These are phyloP conservation scores for Chloropsis cyanopogon DNA, from an alignment of 2,113 vertebrate genomes.

Conservation along the genomic window DNA sequence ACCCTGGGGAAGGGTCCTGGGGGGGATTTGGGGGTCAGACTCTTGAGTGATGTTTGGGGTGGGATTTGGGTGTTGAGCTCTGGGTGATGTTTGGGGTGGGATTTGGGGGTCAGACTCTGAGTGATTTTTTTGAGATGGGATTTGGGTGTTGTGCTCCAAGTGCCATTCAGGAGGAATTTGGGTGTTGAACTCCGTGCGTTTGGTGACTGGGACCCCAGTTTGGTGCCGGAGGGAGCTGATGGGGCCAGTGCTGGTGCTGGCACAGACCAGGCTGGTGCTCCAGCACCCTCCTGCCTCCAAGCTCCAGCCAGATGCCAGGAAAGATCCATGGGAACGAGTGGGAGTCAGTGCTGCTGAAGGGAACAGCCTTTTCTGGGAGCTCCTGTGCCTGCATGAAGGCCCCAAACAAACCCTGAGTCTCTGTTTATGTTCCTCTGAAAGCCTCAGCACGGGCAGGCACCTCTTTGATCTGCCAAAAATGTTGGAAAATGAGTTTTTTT, in stretches of 20 bases:
- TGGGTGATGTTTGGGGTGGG: too few relatives aligned
- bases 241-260: background rate
- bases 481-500: background rate
- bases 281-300: background rate
- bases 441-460: background rate
- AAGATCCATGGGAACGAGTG: background rate
- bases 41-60: background rate
- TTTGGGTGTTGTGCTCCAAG: background rate
- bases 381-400: background rate
- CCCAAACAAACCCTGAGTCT: background rate
- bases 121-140: background rate
- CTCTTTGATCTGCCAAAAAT: slow-evolving; percentile 6
- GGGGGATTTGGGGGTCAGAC: too few relatives aligned
- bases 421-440: slow-evolving; percentile 13
- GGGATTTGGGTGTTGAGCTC: background rate
- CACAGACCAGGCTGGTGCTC: background rate
- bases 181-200: background rate
- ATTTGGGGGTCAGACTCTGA: background rate
- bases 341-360: background rate
- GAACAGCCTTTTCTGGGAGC: background rate
- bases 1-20: too few relatives aligned
- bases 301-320: background rate
- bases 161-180: background rate
- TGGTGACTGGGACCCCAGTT: background rate
- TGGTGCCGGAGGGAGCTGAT: background rate